phyloP scores from a whole-genome alignment of 1,140 invertebrate genomes.

The Colletes latitarsis region DNA sequence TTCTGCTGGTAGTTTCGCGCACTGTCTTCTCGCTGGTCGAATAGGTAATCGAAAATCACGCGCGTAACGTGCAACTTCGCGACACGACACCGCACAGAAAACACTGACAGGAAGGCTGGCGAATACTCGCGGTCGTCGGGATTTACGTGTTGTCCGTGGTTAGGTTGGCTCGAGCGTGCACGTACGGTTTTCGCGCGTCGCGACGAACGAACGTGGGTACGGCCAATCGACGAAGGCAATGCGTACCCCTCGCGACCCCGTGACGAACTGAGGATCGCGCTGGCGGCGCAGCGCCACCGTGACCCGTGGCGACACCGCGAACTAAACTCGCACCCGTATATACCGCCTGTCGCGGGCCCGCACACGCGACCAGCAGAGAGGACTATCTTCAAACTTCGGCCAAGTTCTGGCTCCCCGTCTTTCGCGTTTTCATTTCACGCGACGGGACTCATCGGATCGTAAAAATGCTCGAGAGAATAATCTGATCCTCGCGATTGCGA shows the following conservation, averaged over 20 bases:
- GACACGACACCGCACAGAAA: slow-evolving; percentile 40
- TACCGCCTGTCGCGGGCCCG: slow-evolving; percentile 39
- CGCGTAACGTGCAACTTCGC: slow-evolving; percentile 18
- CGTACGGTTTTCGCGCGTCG: slow-evolving; percentile 57
- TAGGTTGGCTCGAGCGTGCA: background rate
- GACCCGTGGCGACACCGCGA: slow-evolving; percentile 78
- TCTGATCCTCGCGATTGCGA: background rate
- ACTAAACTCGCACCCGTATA: slow-evolving; percentile 66
- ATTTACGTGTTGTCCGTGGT: background rate
- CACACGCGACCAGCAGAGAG: slow-evolving; percentile 36
- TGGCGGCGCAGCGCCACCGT: slow-evolving; percentile 76
- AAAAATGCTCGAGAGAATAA: background rate
- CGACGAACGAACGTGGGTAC: slow-evolving; percentile 41
- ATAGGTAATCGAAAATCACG: slow-evolving; percentile 10
- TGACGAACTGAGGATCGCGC: slow-evolving; percentile 77
- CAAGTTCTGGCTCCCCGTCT: slow-evolving; percentile 24
- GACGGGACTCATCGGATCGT: slow-evolving; percentile 15
- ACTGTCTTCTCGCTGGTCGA: slow-evolving; percentile 15
- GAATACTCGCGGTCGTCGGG: background rate
- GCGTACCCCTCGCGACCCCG: slow-evolving; percentile 76
- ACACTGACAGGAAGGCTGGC: background rate
- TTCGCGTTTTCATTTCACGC: slow-evolving; percentile 25
- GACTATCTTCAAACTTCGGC: slow-evolving; percentile 11
- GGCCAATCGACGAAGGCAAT: slow-evolving; percentile 59
- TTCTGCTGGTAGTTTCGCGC: background rate